Percentiles rank a stretch among this genome's conserved stretches.
Conservation (phyloP, 2,797 vertebrate species). For the Sphenopsis melanotis region DNA sequence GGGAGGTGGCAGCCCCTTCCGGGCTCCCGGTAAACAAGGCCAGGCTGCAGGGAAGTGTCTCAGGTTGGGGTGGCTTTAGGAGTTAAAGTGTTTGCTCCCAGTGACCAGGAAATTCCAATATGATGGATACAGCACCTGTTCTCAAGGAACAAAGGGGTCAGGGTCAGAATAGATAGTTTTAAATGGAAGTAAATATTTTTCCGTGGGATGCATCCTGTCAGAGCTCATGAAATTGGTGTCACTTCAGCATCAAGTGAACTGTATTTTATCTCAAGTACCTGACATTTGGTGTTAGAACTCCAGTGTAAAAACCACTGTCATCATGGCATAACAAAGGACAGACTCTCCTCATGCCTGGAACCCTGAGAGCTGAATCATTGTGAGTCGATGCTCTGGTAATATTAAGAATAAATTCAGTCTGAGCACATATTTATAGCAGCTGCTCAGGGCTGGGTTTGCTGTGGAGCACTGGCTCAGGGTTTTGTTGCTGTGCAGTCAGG, state of each 20-base stretch:
- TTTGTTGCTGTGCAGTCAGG: background rate
- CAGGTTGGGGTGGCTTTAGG: background rate
- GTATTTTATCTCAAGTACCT: background rate
- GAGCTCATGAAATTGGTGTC: background rate
- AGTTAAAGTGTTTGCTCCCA: background rate
- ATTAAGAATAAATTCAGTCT: background rate
- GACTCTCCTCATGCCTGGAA: background rate
- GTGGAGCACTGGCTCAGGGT: background rate
- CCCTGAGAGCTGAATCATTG: background rate
- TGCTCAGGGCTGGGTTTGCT: background rate
- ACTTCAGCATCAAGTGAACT: background rate
- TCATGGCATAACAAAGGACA: background rate
- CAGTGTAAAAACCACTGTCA: background rate
- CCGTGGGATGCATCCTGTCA: background rate
- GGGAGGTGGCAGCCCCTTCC: background rate
- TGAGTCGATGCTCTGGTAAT: rapidly evolving
- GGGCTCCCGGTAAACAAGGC: background rate
- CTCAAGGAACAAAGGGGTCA: background rate
- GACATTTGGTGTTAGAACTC: background rate
- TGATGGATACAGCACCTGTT: rapidly evolving
- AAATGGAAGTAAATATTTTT: background rate
- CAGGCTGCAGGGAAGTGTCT: background rate
- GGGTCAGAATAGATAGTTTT: background rate
- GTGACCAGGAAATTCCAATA: background rate
- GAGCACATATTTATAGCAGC: background rate